Evolutionary conservation across 2,113 vertebrate genomes (phyloP).

Genomic region (Callospermophilus lateralis): DNA sequence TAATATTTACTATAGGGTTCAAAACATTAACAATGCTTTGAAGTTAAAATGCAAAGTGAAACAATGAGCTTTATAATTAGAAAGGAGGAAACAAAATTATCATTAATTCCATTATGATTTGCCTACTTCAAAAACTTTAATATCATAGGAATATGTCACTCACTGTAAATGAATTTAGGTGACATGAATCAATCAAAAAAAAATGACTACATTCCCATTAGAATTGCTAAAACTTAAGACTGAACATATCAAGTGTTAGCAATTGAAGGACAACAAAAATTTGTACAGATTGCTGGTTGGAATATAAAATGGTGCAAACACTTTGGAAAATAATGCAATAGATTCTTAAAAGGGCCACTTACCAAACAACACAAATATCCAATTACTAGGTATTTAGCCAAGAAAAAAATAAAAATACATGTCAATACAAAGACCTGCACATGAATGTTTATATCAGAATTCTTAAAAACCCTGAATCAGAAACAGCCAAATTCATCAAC

Average conservation of each 20-base stretch:
- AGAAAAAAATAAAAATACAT: neutral
- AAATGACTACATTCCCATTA: neutral
- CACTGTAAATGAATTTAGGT: neutral
- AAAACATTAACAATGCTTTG: neutral
- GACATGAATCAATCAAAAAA: slow-evolving; percentile 7
- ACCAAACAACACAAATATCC: neutral
- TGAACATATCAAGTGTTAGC: neutral
- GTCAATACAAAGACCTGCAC: neutral
- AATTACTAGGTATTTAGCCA: neutral
- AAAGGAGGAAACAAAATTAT: neutral
- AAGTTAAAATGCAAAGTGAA: neutral
- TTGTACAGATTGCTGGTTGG: neutral
- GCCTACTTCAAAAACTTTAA: neutral
- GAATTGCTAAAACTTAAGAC: slow-evolving; percentile 4
- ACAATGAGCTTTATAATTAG: neutral
- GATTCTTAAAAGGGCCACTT: neutral
- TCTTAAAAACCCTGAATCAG: neutral
- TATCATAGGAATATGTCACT: neutral
- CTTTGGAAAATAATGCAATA: slow-evolving; percentile 1
- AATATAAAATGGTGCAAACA: neutral
- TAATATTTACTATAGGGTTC: neutral
- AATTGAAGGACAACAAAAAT: neutral
- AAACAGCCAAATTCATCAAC: neutral
- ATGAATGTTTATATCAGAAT: neutral
- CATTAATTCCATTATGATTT: neutral